Conservation (phyloP, 2,888 invertebrate genomes). For the Xanthostigma xanthostigma region DNA sequence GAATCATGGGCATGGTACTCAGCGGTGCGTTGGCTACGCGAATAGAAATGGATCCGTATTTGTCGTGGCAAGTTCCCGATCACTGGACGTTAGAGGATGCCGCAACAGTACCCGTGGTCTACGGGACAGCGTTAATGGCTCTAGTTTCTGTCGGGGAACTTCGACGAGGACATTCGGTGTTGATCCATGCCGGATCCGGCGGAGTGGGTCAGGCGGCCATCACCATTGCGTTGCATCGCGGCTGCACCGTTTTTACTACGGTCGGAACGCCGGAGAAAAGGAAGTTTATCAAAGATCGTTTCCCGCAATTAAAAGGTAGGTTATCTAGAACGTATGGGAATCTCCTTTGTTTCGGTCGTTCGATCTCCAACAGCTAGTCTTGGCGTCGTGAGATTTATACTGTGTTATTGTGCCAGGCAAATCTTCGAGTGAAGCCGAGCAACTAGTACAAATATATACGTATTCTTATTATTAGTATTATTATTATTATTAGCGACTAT, state of each 20-base stretch:
- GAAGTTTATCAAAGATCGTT: slow-evolving; percentile 34
- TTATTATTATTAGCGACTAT: no score
- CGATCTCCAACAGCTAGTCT: no score
- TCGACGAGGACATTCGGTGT: slow-evolving; percentile 26
- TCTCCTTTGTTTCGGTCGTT: no score
- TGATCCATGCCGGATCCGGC: slow-evolving; percentile 40
- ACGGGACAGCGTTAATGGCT: slow-evolving; percentile 33
- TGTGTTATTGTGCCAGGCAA: slow-evolving; percentile 19
- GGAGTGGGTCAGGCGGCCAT: slow-evolving; percentile 24
- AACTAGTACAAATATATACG: no score
- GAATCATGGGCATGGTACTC: slow-evolving; percentile 31
- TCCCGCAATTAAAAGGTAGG: slow-evolving; percentile 26
- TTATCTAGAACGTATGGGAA: neutral
- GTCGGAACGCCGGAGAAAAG: slow-evolving; percentile 30
- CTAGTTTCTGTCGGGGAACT: slow-evolving; percentile 26
- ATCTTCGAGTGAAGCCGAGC: no score
- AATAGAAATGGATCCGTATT: slow-evolving; percentile 35
- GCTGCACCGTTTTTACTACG: no score
- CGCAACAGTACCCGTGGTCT: slow-evolving; percentile 22
- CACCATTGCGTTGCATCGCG: no score
- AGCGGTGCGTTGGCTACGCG: slow-evolving; percentile 38
- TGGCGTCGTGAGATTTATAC: no score
- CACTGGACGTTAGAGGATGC: slow-evolving; percentile 60
- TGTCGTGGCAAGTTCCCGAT: slow-evolving; percentile 51
- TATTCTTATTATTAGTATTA: no score